Evolutionary conservation across 2,888 invertebrate genomes (phyloP), one percentile per base, ranked within the genome.

Genomic region (Acanthacorydalis orientalis): DNA sequence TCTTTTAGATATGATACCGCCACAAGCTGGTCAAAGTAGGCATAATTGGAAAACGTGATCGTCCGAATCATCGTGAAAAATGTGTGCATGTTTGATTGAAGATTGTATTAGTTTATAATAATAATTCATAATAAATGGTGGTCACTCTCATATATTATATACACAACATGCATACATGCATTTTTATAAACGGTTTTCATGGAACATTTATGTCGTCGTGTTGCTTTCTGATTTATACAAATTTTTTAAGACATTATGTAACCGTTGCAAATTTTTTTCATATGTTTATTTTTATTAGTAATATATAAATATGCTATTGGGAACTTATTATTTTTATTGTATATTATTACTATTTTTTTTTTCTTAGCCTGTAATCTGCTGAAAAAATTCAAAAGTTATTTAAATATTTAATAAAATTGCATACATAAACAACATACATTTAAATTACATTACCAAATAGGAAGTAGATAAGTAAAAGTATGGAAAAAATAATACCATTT

Each of bases 1-100:
- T 73, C 75, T 96, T 60, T 76, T 96, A 52, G 95, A 96, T 67
- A 92, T 96, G 91, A 90, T 95, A 60, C 90, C 91, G 48, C 77
- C 72, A 51, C 68, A 70, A 49, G 64, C 70, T 23, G 68, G 67
- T 15, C 72, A 71, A 54, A 58, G 60, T 23, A 68, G 70, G 52
- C 73, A 74, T 60, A 75, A 75, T 57, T 75, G 75, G 75, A 76
- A 76, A 59, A 74, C 75, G 70, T 75, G 74, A 75, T 73, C 65
- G 23, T 56, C 58, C 23, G 23, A 23, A 23, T 23, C 23, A 23
- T 23, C 23, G 53, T 53, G 53, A 56, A 52, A 53, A 51, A 50
- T 47, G 46, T 46, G 49, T 44, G 34, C 50, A 49, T 49, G 47
- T 23, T 23, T 23, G 23, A 23, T 23, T 23, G 23, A 23, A 23